A percentile compares a stretch with the other conserved stretches of the same genome.
phyloP scores from a whole-genome alignment of 2,797 vertebrate genomes.

The Hephaestus fuliginosus region DNA sequence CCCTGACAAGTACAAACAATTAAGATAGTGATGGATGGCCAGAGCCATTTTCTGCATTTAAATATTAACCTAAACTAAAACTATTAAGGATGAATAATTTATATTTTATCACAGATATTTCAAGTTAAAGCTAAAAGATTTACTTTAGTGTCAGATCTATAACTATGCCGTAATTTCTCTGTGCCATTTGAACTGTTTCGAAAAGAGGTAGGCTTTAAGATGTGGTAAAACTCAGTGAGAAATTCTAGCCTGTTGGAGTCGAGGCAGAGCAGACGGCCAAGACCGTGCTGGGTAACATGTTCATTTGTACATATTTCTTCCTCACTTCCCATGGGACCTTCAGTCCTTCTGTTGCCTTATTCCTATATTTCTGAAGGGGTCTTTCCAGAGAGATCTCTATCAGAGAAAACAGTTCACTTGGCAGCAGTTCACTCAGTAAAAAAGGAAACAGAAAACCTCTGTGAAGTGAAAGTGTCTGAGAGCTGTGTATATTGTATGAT shows the following conservation, averaged over 20 bases:
- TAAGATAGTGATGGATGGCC: background rate
- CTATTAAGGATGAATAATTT: background rate
- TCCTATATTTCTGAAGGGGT: conserved; percentile 75
- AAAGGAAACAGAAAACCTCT: conserved; percentile 53
- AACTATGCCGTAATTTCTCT: background rate
- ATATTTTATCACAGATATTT: background rate
- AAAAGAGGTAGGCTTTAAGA: conserved; percentile 33
- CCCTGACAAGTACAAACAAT: background rate
- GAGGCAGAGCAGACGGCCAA: conserved; percentile 76
- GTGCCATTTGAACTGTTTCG: conserved; percentile 11
- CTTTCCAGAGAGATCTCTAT: conserved; percentile 78
- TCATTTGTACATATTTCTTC: conserved; percentile 86
- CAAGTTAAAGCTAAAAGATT: background rate
- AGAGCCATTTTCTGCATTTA: background rate
- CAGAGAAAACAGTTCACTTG: conserved; percentile 80
- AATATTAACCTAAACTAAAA: background rate
- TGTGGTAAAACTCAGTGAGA: conserved; percentile 57
- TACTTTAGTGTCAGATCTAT: conserved; percentile 8
- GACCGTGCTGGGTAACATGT: conserved; percentile 77
- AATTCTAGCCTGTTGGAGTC: conserved; percentile 64
- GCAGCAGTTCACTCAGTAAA: conserved; percentile 73
- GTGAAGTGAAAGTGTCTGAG: conserved; percentile 43
- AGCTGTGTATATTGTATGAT: conserved; percentile 13
- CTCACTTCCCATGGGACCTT: conserved; percentile 69
- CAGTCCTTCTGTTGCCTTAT: conserved; percentile 82